Percentiles rank a stretch among this genome's conserved stretches.
phyloP scores from a whole-genome alignment of 2,797 vertebrate species.

The Limosa lapponica region DNA sequence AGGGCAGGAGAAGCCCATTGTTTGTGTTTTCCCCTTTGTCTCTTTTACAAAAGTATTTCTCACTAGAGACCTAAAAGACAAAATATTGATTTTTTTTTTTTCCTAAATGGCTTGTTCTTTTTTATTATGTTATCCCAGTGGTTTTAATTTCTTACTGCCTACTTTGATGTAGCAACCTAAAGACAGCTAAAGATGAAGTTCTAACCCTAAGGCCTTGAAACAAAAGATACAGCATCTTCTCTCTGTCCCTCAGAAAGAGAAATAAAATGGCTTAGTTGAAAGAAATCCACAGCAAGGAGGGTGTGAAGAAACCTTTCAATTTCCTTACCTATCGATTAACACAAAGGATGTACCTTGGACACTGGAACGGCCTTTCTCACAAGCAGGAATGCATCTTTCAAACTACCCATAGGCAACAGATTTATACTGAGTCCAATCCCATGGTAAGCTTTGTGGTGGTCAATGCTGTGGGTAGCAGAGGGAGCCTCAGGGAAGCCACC shows the following conservation, averaged over 20 bases:
- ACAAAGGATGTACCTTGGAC: neutral
- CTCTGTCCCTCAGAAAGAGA: slow-evolving; percentile 27
- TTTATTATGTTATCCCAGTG: slow-evolving; percentile 43
- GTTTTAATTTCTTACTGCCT: slow-evolving; percentile 67
- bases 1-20: slow-evolving; percentile 36
- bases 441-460: rapidly evolving
- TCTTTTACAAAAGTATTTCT: slow-evolving; percentile 47
- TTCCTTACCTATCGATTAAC: slow-evolving; percentile 34
- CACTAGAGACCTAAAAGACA: slow-evolving; percentile 52
- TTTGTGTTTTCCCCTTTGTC: slow-evolving; percentile 38
- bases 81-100: slow-evolving; percentile 54
- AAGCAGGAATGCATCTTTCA: slow-evolving; percentile 2
- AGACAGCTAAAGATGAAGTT: slow-evolving; percentile 52
- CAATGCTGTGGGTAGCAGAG: neutral
- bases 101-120: slow-evolving; percentile 40
- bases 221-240: slow-evolving; percentile 36
- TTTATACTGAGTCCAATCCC: neutral
- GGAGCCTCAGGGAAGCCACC: neutral
- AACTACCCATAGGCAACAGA: neutral
- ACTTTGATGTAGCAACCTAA: slow-evolving; percentile 54
- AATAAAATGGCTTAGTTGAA: slow-evolving; percentile 47
- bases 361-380: neutral
- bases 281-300: slow-evolving; percentile 27
- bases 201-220: slow-evolving; percentile 57
- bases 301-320: slow-evolving; percentile 8